Evolutionary conservation across 2,888 invertebrate genomes (phyloP).

Genomic region (Belgica antarctica): DNA sequence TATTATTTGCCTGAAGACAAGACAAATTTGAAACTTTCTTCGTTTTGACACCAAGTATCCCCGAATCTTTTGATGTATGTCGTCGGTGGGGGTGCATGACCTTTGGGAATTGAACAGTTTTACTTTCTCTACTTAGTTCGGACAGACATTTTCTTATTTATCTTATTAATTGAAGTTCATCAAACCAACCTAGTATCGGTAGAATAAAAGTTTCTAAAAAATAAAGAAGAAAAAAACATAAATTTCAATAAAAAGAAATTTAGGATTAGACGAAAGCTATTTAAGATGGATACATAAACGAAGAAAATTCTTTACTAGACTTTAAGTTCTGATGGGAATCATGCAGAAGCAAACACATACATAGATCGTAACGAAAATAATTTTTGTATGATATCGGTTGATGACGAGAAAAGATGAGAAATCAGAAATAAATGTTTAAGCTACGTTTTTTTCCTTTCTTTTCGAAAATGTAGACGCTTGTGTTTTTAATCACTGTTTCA

Average conservation of each 20-base stretch:
- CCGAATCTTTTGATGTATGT: too few relatives aligned
- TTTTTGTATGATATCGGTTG: conserved; percentile 15
- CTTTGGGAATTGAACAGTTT: background rate
- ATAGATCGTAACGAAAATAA: conserved; percentile 4
- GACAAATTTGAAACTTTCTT: too few relatives aligned
- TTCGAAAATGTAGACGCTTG: background rate
- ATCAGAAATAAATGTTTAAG: conserved; percentile 27
- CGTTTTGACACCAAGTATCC: too few relatives aligned
- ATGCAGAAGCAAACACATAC: too few relatives aligned
- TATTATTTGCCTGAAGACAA: too few relatives aligned
- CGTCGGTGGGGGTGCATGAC: too few relatives aligned
- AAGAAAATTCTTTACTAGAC: conserved; percentile 3
- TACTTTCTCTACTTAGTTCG: background rate
- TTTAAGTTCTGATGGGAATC: too few relatives aligned
- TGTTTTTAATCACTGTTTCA: too few relatives aligned
- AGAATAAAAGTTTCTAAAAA: conserved; percentile 4
- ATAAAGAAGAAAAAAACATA: too few relatives aligned
- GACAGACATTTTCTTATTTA: conserved; percentile 15
- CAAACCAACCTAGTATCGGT: conserved; percentile 7
- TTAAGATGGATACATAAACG: background rate
- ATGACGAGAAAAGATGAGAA: background rate
- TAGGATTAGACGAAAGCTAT: conserved; percentile 6
- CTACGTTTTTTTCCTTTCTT: conserved; percentile 16
- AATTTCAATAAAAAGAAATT: background rate
- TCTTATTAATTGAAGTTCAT: background rate